phyloP scores from a whole-genome alignment of 2,113 vertebrate genomes.

The Chlamydotis undulata region DNA sequence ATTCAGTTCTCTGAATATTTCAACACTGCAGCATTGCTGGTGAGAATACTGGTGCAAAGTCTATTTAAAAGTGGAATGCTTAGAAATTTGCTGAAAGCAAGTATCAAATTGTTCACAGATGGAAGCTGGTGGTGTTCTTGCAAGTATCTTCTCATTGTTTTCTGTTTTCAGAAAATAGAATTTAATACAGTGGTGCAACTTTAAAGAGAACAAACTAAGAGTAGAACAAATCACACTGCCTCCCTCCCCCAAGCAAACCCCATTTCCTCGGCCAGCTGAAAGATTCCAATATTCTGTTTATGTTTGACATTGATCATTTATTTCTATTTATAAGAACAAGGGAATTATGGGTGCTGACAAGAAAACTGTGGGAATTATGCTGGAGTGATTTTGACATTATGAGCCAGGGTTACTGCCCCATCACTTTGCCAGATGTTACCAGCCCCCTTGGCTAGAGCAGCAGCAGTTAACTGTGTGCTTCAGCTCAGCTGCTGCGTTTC shows the following conservation, averaged over 20 bases:
- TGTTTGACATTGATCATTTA: conserved; percentile 24
- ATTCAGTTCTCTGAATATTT: conserved; percentile 1
- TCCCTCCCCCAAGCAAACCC: neutral
- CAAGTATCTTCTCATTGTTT: conserved; percentile 45
- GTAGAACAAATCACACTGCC: conserved; percentile 16
- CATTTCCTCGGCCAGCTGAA: neutral
- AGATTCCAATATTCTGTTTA: conserved; percentile 2
- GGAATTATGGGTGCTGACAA: conserved; percentile 50
- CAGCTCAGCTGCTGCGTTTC: neutral
- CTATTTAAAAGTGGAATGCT: conserved; percentile 44
- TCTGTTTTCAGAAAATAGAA: conserved; percentile 26
- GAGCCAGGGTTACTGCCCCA: conserved; percentile 40
- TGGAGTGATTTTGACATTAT: conserved; percentile 2
- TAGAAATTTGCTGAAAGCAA: conserved; percentile 49
- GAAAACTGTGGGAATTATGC: conserved; percentile 36
- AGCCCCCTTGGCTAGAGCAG: conserved; percentile 3
- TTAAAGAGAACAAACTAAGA: neutral
- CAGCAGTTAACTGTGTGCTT: neutral
- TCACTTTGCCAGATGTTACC: conserved; percentile 37
- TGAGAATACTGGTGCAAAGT: conserved; percentile 26
- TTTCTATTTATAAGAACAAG: conserved; percentile 39
- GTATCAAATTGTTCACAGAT: conserved; percentile 57
- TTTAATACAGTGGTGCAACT: neutral
- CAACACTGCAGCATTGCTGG: neutral
- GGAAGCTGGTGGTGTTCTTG: conserved; percentile 40